Base-by-base conservation (phyloP, 1,140 invertebrate species). In the Belonocnema kinseyi region DNA sequence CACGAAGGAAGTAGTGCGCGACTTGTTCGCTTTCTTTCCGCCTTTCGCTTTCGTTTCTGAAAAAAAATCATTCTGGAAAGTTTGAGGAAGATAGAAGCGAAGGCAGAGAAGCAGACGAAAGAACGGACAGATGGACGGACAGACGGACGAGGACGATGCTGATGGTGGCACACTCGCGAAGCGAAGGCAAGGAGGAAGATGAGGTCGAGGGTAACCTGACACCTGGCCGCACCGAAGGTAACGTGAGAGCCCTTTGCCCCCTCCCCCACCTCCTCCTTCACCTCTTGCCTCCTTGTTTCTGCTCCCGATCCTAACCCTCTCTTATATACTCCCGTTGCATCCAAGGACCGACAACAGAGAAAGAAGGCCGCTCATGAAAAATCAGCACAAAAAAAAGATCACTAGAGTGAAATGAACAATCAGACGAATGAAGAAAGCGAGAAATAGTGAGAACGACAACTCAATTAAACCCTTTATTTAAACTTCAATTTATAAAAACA, bases 111-210 rank as follows among this genome's bases (percentile, higher is more conserved):
- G 61, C 73, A 80, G 82, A 76, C 83, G 82, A 85, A 82, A 80
- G 73, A 72, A 61, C 78, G 72, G 77, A 82, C 66, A 79, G 82
- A 84, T 79, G 80, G 82, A 86, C 80, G 80, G 82, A 86, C 80
- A 81, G 78, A 79, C 75, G 78, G 80, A 84, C 80, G 84, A 77
- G 61, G 58, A 83, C 81, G 85, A 86, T 82, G 82, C 85, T 84
- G 83, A 86, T 88, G 86, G 86, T 87, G 87, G 88, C 88, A 88
- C 88, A 89, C 86, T 88, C 86, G 84, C 88, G 83, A 85, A 87
- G 84, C 87, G 83, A 85, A 87, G 87, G 88, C 83, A 87, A 84
- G 85, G 80, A 88, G 85, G 85, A 86, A 87, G 86, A 88, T 88
- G 86, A 88, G 84, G 86, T 87, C 84, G 86, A 82, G 81, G 82